Evolutionary conservation across 1,140 invertebrate genomes (phyloP).

Genomic region (Cydia amplana): DNA sequence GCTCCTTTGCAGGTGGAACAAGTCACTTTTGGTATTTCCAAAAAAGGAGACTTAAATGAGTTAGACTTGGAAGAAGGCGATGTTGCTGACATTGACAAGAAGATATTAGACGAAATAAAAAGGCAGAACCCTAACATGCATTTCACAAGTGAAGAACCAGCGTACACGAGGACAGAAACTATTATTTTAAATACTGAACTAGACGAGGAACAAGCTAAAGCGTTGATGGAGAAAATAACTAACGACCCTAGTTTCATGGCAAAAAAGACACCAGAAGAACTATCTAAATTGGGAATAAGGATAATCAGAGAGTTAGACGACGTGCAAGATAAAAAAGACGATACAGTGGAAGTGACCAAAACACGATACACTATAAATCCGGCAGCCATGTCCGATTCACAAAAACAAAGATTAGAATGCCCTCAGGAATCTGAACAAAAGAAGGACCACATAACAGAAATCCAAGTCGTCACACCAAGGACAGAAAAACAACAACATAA

Average conservation of each 20-base stretch:
- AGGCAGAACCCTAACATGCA: slow-evolving; percentile 74
- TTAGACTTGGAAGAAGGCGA: slow-evolving; percentile 71
- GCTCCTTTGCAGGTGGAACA: slow-evolving; percentile 76
- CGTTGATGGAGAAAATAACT: slow-evolving; percentile 71
- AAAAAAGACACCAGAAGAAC: slow-evolving; percentile 67
- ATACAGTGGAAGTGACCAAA: slow-evolving; percentile 68
- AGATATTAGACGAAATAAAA: slow-evolving; percentile 72
- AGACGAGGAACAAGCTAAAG: slow-evolving; percentile 71
- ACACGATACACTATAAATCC: slow-evolving; percentile 67
- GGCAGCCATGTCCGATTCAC: slow-evolving; percentile 48
- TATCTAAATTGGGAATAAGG: slow-evolving; percentile 67
- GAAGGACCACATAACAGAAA: slow-evolving; percentile 73
- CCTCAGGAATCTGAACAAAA: slow-evolving; percentile 51
- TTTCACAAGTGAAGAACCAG: slow-evolving; percentile 69
- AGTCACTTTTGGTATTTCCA: slow-evolving; percentile 73
- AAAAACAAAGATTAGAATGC: slow-evolving; percentile 50
- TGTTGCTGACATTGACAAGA: slow-evolving; percentile 69
- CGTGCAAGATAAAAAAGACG: slow-evolving; percentile 53
- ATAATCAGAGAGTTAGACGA: slow-evolving; percentile 71
- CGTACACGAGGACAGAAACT: slow-evolving; percentile 74
- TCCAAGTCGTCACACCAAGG: slow-evolving; percentile 71
- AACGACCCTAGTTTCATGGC: slow-evolving; percentile 74
- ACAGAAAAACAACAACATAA: slow-evolving; percentile 62
- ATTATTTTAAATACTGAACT: slow-evolving; percentile 73
- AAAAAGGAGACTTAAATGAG: slow-evolving; percentile 62